Evolutionary conservation across 2,113 vertebrate species (phyloP).

Genomic region (Odontophorus gujanensis): DNA sequence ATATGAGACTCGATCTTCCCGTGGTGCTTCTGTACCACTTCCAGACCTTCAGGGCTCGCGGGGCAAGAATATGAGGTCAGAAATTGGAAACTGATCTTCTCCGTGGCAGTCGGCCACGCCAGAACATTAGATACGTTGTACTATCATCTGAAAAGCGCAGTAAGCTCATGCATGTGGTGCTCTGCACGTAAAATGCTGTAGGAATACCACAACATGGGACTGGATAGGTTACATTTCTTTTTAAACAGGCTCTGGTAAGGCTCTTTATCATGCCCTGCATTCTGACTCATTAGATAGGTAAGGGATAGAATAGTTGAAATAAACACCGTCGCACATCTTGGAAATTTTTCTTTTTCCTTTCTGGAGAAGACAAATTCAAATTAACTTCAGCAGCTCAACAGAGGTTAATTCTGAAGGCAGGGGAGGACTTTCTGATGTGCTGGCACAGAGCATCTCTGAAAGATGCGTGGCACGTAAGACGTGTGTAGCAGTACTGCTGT

Average conservation of each 20-base stretch:
- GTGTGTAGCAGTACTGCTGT: background rate
- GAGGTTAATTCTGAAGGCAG: background rate
- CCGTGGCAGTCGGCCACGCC: background rate
- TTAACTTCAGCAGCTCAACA: background rate
- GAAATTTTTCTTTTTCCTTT: background rate
- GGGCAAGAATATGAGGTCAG: background rate
- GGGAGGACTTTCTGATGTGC: background rate
- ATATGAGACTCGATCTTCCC: background rate
- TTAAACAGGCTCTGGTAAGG: background rate
- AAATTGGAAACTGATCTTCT: constrained; percentile 12
- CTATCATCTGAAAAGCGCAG: background rate
- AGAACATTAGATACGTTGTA: background rate
- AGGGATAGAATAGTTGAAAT: background rate
- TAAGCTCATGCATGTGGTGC: background rate
- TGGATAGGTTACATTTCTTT: background rate
- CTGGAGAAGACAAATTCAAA: background rate
- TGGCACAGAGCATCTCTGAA: background rate
- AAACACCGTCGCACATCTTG: background rate
- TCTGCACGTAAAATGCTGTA: background rate
- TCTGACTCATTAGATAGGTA: background rate
- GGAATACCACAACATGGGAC: background rate
- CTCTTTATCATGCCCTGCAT: background rate
- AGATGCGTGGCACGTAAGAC: background rate
- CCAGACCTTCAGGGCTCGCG: background rate
- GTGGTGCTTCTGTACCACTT: constrained; percentile 23